Base-by-base conservation (phyloP, 2,888 invertebrate genomes). In the Zaprionus obscuricornis region DNA sequence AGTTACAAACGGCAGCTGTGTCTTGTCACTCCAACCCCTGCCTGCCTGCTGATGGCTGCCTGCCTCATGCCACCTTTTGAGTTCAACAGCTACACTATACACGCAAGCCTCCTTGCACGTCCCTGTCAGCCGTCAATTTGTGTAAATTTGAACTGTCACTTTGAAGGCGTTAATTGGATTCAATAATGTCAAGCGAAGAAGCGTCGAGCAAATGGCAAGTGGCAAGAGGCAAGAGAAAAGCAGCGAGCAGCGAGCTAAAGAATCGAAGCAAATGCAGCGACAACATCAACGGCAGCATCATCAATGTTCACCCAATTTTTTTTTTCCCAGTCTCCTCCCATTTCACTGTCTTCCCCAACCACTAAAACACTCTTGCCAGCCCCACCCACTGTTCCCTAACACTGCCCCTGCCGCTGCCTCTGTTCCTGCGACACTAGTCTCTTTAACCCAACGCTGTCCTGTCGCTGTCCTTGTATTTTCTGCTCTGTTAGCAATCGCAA, bases 151-250 rank as follows among this genome's bases (percentile, higher is more conserved):
- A 85, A 76, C 85, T 85, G 79, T 85, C 79, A 79, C 77, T 86
- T 79, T 86, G 86, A 81, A 79, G 74, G 85, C 86, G 87, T 85
- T 84, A 85, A 84, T 84, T 84, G 87, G 77, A 84, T 87, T 79
- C 74, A 85, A 79, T 79, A 82, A 85, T 66, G 72, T 69, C 66
- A 82, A 62, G 57, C 36, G 34, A 11, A 16, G 10, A 14, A 18
- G n/a, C 8, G 39, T 20, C 11, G n/a, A n/a, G n/a, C n/a, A n/a
- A n/a, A n/a, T n/a, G n/a, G n/a, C n/a, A n/a, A n/a, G n/a, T n/a
- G n/a, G n/a, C n/a, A n/a, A n/a, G n/a, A n/a, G n/a, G n/a, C n/a
- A n/a, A n/a, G n/a, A n/a, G n/a, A n/a, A n/a, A n/a, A n/a, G 51
- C 42, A 51, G 66, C 42, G 39, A 42, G 37, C 29, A 27, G 36